Conservation (phyloP, 2,888 invertebrate genomes). For the Drosophila imparisetae region DNA sequence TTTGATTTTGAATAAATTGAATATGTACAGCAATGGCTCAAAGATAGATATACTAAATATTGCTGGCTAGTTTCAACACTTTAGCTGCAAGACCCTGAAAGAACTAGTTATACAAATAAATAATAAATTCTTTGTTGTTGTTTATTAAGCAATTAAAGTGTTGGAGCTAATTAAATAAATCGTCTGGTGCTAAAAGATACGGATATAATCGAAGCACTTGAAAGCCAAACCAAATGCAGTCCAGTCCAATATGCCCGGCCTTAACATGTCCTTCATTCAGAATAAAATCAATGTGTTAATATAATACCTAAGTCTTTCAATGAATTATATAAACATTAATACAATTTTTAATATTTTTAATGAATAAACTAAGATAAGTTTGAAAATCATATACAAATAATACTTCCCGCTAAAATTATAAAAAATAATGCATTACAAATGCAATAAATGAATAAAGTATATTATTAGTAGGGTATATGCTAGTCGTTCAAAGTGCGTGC, state of each 20-base stretch:
- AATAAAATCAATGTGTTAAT: constrained; percentile 2
- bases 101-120: constrained; percentile 14
- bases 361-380: not conserved
- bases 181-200: not conserved
- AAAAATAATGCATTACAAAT: not conserved
- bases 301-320: not conserved
- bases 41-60: not conserved
- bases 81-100: constrained; percentile 25
- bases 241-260: not conserved
- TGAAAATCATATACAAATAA: not conserved
- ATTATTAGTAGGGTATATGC: constrained; percentile 31
- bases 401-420: not conserved
- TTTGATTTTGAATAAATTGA: constrained; percentile 19
- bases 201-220: not conserved
- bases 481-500: constrained; percentile 4
- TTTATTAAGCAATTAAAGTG: constrained; percentile 28
- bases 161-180: constrained; percentile 28
- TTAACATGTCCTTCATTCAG: not conserved
- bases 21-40: not conserved
- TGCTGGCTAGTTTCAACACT: not conserved
- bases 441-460: not conserved
- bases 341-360: not conserved
- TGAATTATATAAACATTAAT: not conserved
- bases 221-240: not conserved
- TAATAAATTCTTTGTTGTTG: constrained; percentile 1